phyloP scores from a whole-genome alignment of 1,140 invertebrate genomes.

The Hormaphis cornu region DNA sequence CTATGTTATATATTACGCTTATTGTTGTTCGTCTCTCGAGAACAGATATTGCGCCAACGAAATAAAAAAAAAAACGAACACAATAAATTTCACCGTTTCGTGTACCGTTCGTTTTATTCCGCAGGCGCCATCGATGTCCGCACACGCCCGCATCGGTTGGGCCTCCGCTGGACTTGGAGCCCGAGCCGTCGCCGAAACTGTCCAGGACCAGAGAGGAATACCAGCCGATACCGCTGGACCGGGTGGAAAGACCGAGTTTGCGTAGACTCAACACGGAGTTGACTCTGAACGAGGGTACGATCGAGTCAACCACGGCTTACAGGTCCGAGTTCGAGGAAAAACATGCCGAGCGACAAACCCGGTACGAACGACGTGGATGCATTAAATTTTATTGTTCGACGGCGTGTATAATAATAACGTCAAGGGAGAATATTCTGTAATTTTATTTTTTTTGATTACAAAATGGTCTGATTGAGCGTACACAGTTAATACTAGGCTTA shows the following conservation, averaged over 20 bases:
- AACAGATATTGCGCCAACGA: no score
- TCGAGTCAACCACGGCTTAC: slow-evolving; percentile 51
- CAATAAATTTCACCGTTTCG: no score
- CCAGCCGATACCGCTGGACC: slow-evolving; percentile 36
- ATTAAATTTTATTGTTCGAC: no score
- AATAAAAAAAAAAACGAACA: no score
- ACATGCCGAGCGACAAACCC: slow-evolving; percentile 43
- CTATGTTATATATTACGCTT: no score
- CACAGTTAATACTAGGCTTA: no score
- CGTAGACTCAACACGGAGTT: slow-evolving; percentile 39
- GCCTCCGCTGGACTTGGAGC: slow-evolving; percentile 38
- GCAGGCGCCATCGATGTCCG: slow-evolving; percentile 48
- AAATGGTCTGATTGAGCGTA: no score
- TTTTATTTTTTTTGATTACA: no score
- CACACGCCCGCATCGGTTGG: slow-evolving; percentile 43
- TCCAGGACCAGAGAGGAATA: slow-evolving; percentile 38
- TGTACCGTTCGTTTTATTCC: no score
- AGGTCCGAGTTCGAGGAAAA: slow-evolving; percentile 57
- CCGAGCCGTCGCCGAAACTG: slow-evolving; percentile 30
- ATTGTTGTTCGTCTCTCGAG: no score
- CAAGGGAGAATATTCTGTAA: no score
- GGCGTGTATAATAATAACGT: no score
- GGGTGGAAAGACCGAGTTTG: slow-evolving; percentile 38
- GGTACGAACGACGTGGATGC: background rate
- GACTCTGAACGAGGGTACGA: slow-evolving; percentile 43